These are phyloP conservation scores for Tyto alba DNA, from an alignment of 2,113 vertebrate genomes.

Conservation along the genomic window DNA sequence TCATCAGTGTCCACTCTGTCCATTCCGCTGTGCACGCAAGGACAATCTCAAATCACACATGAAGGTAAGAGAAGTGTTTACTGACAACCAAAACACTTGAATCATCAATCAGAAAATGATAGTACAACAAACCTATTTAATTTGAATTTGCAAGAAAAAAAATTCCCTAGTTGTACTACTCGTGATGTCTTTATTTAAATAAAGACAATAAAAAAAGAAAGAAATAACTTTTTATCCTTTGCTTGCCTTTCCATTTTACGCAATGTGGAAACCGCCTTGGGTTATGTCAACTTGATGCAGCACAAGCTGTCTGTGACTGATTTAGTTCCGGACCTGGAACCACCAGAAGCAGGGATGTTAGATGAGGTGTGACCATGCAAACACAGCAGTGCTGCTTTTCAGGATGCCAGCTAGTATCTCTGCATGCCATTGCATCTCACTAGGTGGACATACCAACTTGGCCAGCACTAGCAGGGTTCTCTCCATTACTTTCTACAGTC, in stretches of 20 bases:
- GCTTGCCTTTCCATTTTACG: not conserved
- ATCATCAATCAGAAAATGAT: not conserved
- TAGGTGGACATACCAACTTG: not conserved
- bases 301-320: not conserved
- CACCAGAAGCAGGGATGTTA: not conserved
- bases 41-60: slow-evolving; percentile 99
- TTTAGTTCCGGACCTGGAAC: not conserved
- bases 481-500: not conserved
- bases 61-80: slow-evolving; percentile 84
- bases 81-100: not conserved
- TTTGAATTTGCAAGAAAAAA: not conserved
- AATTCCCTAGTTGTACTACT: not conserved
- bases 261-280: not conserved
- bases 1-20: slow-evolving; percentile 97
- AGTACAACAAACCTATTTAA: not conserved
- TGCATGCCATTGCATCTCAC: not conserved
- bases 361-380: not conserved
- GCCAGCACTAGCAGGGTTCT: not conserved
- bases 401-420: not conserved
- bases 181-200: not conserved
- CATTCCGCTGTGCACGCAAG: slow-evolving; percentile 99
- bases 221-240: not conserved
- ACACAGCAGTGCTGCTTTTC: not conserved
- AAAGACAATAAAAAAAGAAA: not conserved
- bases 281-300: not conserved